A percentile compares a stretch with the other conserved stretches of the same genome.
These are phyloP conservation scores for Tiliqua scincoides DNA, from an alignment of 2,113 vertebrate genomes.

Conservation along the genomic window DNA sequence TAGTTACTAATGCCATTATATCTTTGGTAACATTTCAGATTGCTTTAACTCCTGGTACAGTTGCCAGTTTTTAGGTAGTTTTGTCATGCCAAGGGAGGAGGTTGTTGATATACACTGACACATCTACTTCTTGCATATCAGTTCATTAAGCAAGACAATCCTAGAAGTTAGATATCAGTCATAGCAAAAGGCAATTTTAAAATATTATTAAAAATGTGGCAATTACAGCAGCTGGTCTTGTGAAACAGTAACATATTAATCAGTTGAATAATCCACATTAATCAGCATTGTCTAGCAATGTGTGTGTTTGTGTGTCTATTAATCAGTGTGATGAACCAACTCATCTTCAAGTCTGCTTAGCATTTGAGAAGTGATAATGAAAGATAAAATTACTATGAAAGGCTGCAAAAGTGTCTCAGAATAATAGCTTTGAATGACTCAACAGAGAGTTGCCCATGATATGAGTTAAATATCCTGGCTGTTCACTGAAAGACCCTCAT, in stretches of 20 bases:
- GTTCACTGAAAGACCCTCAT: background rate
- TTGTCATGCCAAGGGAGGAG: background rate
- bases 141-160: slow-evolving; percentile 47
- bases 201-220: slow-evolving; percentile 54
- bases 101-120: background rate
- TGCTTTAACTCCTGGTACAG: background rate
- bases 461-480: background rate
- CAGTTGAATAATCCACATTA: slow-evolving; percentile 74
- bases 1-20: background rate
- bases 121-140: slow-evolving; percentile 22
- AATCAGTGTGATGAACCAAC: slow-evolving; percentile 72
- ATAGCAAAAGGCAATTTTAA: slow-evolving; percentile 64
- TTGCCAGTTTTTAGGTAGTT: background rate
- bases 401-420: slow-evolving; percentile 42
- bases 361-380: slow-evolving; percentile 64
- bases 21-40: background rate
- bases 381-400: slow-evolving; percentile 43
- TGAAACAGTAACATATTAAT: slow-evolving; percentile 71
- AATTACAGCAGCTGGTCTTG: slow-evolving; percentile 56
- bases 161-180: slow-evolving; percentile 51
- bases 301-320: background rate
- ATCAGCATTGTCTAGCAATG: slow-evolving; percentile 64
- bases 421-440: background rate
- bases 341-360: slow-evolving; percentile 64
- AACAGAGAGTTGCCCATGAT: background rate